A percentile compares a stretch with the other conserved stretches of the same genome.
Conservation (phyloP, 2,888 invertebrate species). For the Scaptomyza flava region DNA sequence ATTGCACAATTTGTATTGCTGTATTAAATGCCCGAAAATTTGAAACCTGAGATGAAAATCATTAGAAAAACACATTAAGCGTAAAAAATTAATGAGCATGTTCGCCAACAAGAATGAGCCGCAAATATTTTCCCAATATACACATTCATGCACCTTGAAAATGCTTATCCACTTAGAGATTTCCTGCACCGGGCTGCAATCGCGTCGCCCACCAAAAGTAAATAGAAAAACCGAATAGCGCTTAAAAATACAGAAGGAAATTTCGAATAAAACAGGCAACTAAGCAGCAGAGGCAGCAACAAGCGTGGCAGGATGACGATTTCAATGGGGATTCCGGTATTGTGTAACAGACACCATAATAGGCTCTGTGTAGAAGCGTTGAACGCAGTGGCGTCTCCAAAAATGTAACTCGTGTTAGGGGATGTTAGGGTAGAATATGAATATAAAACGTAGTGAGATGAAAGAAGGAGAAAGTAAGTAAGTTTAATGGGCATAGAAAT, state of each 20-base stretch:
- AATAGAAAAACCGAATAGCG: slow-evolving; percentile 13
- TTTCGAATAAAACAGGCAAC: slow-evolving; percentile 51
- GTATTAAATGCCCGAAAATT: slow-evolving; percentile 27
- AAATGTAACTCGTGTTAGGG: neutral
- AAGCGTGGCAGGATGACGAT: slow-evolving; percentile 59
- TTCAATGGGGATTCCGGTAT: slow-evolving; percentile 52
- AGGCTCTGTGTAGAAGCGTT: slow-evolving; percentile 21
- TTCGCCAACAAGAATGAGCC: neutral
- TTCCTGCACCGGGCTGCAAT: slow-evolving; percentile 27
- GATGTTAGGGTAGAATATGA: neutral
- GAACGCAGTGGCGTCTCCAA: slow-evolving; percentile 25
- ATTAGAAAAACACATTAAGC: slow-evolving; percentile 77
- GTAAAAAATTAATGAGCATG: slow-evolving; percentile 78
- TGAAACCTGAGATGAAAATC: slow-evolving; percentile 77
- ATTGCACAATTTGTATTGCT: no score
- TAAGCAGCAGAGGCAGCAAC: slow-evolving; percentile 25
- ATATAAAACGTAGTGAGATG: no score
- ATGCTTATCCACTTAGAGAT: slow-evolving; percentile 7
- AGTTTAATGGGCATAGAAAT: no score
- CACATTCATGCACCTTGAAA: slow-evolving; percentile 26
- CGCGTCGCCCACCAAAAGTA: slow-evolving; percentile 13
- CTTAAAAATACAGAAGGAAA: slow-evolving; percentile 30
- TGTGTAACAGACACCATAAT: slow-evolving; percentile 65
- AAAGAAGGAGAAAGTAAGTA: no score
- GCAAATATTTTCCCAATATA: slow-evolving; percentile 9